Conservation (phyloP, 2,888 invertebrate species). For the Thera obeliscata region DNA sequence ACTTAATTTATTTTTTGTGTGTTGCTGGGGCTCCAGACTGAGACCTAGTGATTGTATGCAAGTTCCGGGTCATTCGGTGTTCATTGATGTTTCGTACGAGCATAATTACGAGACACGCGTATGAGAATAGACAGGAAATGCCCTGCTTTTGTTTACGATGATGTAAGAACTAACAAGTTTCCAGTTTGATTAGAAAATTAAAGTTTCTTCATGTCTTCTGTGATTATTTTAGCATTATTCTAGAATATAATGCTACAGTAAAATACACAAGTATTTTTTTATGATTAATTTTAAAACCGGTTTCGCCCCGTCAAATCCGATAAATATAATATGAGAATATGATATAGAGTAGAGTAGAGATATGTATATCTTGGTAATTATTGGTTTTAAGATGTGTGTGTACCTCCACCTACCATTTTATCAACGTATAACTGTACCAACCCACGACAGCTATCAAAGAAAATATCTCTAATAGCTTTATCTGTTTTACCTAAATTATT, state of each 20-base stretch:
- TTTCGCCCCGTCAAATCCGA: too few relatives aligned
- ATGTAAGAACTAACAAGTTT: slow-evolving; percentile 20
- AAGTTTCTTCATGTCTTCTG: slow-evolving; percentile 12
- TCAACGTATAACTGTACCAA: slow-evolving; percentile 10
- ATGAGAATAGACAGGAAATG: slow-evolving; percentile 29
- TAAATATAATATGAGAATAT: too few relatives aligned
- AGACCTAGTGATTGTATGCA: slow-evolving; percentile 52
- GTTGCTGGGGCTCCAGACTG: slow-evolving; percentile 25
- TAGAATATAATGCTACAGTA: too few relatives aligned
- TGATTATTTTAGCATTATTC: background rate
- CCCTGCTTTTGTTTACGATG: slow-evolving; percentile 24
- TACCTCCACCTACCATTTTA: too few relatives aligned
- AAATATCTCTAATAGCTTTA: slow-evolving; percentile 11
- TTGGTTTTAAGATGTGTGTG: too few relatives aligned
- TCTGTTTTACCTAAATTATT: background rate
- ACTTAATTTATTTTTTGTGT: too few relatives aligned
- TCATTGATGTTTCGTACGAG: slow-evolving; percentile 54
- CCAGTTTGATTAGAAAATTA: slow-evolving; percentile 6
- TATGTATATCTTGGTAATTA: too few relatives aligned
- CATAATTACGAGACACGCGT: slow-evolving; percentile 34
- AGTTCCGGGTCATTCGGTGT: slow-evolving; percentile 70
- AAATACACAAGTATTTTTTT: background rate
- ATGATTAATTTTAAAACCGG: too few relatives aligned
- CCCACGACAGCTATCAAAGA: slow-evolving; percentile 24
- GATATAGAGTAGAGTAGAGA: too few relatives aligned